Percentiles rank a stretch among this genome's conserved stretches.
Evolutionary conservation across 2,113 vertebrate species (phyloP).

Genomic region (Oncorhynchus masou): DNA sequence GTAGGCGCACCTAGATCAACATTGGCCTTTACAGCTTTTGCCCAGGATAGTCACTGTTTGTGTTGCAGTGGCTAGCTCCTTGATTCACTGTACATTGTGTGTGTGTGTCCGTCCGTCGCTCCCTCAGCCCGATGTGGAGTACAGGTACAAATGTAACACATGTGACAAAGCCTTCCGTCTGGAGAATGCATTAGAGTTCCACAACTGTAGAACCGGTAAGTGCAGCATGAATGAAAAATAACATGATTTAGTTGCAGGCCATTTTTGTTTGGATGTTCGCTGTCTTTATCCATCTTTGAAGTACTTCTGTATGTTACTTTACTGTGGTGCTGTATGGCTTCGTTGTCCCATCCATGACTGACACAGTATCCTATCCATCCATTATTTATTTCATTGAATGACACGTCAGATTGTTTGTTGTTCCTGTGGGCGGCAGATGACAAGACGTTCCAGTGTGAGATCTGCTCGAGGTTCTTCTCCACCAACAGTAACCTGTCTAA

Average conservation of each 20-base stretch:
- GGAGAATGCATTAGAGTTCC: conserved; percentile 92
- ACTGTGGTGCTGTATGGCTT: neutral
- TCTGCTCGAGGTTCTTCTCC: conserved; percentile 98
- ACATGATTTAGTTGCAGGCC: neutral
- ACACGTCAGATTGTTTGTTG: neutral
- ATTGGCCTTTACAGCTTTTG: neutral
- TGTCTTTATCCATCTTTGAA: no score
- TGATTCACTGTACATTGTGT: neutral
- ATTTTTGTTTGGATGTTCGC: no score
- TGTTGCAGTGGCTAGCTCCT: neutral
- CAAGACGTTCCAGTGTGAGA: conserved; percentile 98
- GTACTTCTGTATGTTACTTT: neutral
- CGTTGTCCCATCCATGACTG: neutral
- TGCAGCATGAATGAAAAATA: neutral
- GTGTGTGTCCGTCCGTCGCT: conserved; percentile 20
- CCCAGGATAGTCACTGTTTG: neutral
- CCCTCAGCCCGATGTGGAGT: conserved; percentile 85
- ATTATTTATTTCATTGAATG: no score
- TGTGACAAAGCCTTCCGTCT: conserved; percentile 96
- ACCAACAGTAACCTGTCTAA: conserved; percentile 99
- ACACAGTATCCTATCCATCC: no score
- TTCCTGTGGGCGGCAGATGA: conserved; percentile 76
- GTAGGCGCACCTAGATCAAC: conserved; percentile 59
- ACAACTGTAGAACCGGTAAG: conserved; percentile 96
- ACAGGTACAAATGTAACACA: conserved; percentile 86